Percentiles rank a stretch among this genome's conserved stretches.
phyloP scores from a whole-genome alignment of 1,140 invertebrate genomes.

The Phenacoccus solenopsis region DNA sequence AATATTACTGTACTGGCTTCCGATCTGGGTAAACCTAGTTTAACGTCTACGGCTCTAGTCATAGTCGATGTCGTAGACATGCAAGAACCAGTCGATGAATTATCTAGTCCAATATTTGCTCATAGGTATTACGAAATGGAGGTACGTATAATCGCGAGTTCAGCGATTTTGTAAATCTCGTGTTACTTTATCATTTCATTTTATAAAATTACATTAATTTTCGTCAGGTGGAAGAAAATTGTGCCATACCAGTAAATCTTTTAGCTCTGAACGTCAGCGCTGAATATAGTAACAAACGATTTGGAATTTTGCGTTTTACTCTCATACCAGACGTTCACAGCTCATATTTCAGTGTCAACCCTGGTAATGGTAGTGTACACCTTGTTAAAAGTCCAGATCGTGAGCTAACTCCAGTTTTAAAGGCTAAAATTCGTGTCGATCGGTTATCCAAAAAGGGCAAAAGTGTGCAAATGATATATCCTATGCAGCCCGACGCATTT shows the following conservation, averaged over 20 bases:
- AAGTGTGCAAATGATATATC: conserved; percentile 50
- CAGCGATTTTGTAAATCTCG: not conserved
- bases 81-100: conserved; percentile 35
- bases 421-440: conserved; percentile 53
- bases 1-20: conserved; percentile 70
- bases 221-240: conserved; percentile 53
- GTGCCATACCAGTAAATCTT: conserved; percentile 49
- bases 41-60: conserved; percentile 62
- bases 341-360: conserved; percentile 51
- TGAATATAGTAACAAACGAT: conserved; percentile 32
- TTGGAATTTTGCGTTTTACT: conserved; percentile 32
- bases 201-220: not conserved
- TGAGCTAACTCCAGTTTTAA: conserved; percentile 48
- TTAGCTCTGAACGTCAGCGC: conserved; percentile 53
- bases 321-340: conserved; percentile 41
- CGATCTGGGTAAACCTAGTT: conserved; percentile 65
- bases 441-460: conserved; percentile 45
- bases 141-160: conserved; percentile 23
- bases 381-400: conserved; percentile 53
- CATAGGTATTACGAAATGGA: conserved; percentile 64
- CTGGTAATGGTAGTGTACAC: conserved; percentile 55
- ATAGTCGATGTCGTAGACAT: conserved; percentile 50
- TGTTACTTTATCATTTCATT: not conserved
- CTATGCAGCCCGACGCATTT: conserved; percentile 50
- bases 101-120: conserved; percentile 43